Evolutionary conservation across 30 jellyfish, hydroid and myxozoan species (phyloP).

Genomic region (Turritopsis rubra): DNA sequence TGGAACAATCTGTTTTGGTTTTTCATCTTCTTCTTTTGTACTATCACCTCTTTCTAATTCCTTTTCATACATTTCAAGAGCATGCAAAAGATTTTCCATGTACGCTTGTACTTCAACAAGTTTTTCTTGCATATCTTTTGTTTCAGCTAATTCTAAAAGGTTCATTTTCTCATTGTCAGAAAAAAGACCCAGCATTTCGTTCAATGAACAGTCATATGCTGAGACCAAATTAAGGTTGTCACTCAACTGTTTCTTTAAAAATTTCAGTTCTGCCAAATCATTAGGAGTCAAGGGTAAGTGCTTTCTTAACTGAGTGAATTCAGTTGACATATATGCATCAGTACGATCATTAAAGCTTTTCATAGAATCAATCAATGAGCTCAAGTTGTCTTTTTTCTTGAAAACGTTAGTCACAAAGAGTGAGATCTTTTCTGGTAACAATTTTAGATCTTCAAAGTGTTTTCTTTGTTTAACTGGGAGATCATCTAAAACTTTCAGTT

Average conservation of each 20-base stretch:
- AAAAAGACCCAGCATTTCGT: background rate
- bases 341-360: background rate
- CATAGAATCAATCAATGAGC: background rate
- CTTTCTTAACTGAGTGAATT: background rate
- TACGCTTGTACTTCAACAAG: background rate
- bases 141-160: background rate
- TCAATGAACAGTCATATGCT: background rate
- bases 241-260: background rate
- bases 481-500: background rate
- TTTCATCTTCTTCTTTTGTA: background rate
- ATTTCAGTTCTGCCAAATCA: background rate
- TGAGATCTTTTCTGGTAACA: slow-evolving; percentile 1
- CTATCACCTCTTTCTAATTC: background rate
- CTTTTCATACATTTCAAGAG: slow-evolving; percentile 1
- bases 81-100: slow-evolving; percentile 3
- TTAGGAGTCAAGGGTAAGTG: slow-evolving; percentile 2
- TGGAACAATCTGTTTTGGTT: background rate
- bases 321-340: background rate
- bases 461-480: background rate
- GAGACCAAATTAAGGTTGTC: background rate
- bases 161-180: background rate
- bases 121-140: background rate
- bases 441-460: background rate
- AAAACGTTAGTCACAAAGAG: background rate
- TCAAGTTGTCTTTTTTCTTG: background rate